Evolutionary conservation across 1,140 invertebrate genomes (phyloP).

Genomic region (Melanaphis sacchari): DNA sequence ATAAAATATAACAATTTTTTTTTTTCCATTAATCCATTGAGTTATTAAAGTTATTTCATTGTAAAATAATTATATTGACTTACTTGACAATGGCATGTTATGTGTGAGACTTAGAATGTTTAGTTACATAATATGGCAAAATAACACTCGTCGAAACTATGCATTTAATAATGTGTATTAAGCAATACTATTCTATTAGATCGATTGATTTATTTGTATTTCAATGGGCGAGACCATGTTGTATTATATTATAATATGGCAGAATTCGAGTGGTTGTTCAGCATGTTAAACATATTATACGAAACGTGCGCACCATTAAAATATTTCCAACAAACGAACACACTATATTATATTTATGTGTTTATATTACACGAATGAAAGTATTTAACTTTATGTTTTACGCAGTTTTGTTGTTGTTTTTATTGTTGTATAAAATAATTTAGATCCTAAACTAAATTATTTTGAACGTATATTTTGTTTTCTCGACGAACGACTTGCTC

Average conservation of each 20-base stretch:
- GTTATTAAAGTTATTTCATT: too few species aligned
- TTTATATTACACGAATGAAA: background rate
- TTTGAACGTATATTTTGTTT: background rate
- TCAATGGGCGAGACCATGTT: background rate
- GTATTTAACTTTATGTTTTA: background rate
- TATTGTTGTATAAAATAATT: background rate
- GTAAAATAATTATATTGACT: too few species aligned
- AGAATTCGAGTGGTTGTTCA: background rate
- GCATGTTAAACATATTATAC: background rate
- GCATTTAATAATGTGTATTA: background rate
- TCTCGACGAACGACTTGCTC: background rate
- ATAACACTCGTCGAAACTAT: background rate
- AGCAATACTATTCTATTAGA: background rate
- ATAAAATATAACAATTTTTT: too few species aligned
- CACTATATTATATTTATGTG: background rate
- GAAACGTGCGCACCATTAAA: background rate
- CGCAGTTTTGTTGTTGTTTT: background rate
- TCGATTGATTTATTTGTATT: background rate
- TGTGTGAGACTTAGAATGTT: too few species aligned
- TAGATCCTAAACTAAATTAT: background rate
- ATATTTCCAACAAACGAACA: background rate
- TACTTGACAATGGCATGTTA: too few species aligned
- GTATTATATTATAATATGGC: background rate
- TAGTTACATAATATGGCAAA: background rate
- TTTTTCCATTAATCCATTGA: too few species aligned